A percentile compares a stretch with the other conserved stretches of the same genome.
Evolutionary conservation across 2,888 invertebrate genomes (phyloP).

Genomic region (Polyommatus iphigenia): DNA sequence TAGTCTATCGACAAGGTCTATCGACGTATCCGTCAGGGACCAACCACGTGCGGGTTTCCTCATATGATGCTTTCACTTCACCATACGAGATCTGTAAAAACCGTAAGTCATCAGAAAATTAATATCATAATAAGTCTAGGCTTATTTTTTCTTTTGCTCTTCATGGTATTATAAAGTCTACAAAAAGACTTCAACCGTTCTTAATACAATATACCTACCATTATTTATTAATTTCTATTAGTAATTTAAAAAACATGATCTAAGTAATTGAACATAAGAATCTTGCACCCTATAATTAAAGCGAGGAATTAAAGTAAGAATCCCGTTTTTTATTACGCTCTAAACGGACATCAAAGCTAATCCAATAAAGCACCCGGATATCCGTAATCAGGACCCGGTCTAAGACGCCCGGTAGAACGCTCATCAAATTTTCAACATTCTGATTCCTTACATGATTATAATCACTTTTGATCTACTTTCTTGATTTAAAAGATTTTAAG

Average conservation of each 20-base stretch:
- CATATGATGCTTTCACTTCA: too few relatives aligned
- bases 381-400: slow-evolving; percentile 54
- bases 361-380: slow-evolving; percentile 74
- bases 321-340: slow-evolving; percentile 62
- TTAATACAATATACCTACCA: too few relatives aligned
- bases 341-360: slow-evolving; percentile 75
- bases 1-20: too few relatives aligned
- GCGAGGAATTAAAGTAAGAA: slow-evolving; percentile 24
- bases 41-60: too few relatives aligned
- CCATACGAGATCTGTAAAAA: too few relatives aligned
- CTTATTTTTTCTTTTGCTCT: too few relatives aligned
- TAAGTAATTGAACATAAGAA: background rate
- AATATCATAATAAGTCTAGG: too few relatives aligned
- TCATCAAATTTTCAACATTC: slow-evolving; percentile 17
- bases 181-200: too few relatives aligned
- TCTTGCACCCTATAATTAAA: background rate
- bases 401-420: slow-evolving; percentile 39
- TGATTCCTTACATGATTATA: slow-evolving; percentile 10
- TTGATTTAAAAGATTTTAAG: background rate
- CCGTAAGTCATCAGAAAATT: too few relatives aligned
- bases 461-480: slow-evolving; percentile 3
- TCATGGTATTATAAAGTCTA: too few relatives aligned
- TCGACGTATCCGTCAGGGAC: too few relatives aligned
- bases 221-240: too few relatives aligned
- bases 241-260: background rate